These are phyloP conservation scores for Paramormyrops kingsleyae DNA, from an alignment of 2,113 vertebrate genomes.

Conservation along the genomic window DNA sequence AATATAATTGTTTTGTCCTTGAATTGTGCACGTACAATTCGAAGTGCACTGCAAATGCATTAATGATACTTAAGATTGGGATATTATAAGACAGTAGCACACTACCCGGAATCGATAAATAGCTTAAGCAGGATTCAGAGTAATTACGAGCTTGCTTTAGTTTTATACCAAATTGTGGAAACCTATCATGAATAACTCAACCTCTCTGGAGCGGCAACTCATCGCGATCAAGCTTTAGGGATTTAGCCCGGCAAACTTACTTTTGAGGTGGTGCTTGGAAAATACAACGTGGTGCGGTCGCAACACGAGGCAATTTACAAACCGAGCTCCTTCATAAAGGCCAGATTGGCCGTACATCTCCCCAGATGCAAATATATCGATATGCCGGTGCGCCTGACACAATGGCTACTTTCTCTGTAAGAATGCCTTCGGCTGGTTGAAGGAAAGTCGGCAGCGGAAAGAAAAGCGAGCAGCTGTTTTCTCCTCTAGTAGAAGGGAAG, in stretches of 20 bases:
- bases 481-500: neutral
- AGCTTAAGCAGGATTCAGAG: neutral
- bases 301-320: neutral
- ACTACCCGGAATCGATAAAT: neutral
- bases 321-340: slow-evolving; percentile 2
- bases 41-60: neutral
- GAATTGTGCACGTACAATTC: neutral
- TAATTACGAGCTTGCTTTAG: neutral
- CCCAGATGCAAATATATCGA: neutral
- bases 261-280: neutral
- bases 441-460: neutral
- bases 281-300: neutral
- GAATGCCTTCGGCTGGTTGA: neutral
- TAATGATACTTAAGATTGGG: neutral
- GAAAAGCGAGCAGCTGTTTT: neutral
- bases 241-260: neutral
- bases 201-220: neutral
- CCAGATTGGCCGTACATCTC: neutral
- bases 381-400: neutral
- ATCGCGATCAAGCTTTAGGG: neutral
- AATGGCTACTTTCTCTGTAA: neutral
- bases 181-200: neutral
- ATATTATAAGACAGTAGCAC: neutral
- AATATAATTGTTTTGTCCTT: neutral
- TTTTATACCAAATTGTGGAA: neutral